Percentiles rank a stretch among this genome's conserved stretches.
These are phyloP conservation scores for Phycodurus eques DNA, from an alignment of 2,113 vertebrate genomes.

Conservation along the genomic window DNA sequence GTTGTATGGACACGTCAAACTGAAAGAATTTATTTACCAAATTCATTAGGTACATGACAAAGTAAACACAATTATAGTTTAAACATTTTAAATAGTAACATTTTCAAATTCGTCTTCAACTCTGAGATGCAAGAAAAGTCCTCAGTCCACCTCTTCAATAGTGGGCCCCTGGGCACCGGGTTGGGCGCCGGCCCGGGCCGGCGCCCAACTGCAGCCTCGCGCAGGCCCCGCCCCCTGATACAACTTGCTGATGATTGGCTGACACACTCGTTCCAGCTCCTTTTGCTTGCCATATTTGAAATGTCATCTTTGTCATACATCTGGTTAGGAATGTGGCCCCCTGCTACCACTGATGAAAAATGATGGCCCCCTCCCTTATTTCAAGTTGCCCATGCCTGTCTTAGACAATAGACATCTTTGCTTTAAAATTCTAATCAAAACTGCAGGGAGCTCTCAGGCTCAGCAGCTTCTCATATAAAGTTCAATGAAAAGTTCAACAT, in stretches of 20 bases:
- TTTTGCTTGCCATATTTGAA: neutral
- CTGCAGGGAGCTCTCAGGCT: no score
- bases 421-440: no score
- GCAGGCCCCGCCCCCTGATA: neutral
- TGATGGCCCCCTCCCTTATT: no score
- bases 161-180: neutral
- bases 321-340: no score
- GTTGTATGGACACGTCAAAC: no score
- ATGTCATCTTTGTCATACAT: no score
- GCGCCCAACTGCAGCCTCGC: neutral
- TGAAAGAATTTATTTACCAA: neutral
- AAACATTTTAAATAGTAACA: neutral
- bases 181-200: neutral
- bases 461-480: no score
- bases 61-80: neutral
- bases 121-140: neutral
- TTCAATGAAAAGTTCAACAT: no score
- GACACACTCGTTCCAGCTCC: neutral
- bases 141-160: neutral
- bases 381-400: no score
- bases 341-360: no score
- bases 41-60: neutral
- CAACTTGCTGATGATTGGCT: conserved; percentile 2
- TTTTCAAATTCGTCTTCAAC: neutral
- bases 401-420: no score